phyloP scores from a whole-genome alignment of 2,888 invertebrate species.

The Erebia aethiops region DNA sequence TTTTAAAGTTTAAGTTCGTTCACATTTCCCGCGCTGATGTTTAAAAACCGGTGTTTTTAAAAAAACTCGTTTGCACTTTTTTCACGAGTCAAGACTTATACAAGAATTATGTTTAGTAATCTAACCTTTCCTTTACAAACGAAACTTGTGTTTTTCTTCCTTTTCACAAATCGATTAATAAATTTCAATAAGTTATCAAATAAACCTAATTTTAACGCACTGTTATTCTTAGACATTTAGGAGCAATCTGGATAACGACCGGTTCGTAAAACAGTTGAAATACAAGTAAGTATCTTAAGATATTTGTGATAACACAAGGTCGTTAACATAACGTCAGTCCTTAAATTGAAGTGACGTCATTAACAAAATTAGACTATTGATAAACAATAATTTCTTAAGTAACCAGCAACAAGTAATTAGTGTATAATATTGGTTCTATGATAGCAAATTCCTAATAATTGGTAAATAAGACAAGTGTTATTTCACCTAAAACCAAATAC shows the following conservation, averaged over 20 bases:
- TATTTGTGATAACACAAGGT: constrained; percentile 1
- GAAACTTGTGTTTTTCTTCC: not conserved
- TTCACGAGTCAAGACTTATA: no score
- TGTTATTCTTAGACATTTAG: constrained; percentile 1
- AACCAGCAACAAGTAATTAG: not conserved
- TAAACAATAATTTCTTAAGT: constrained; percentile 4
- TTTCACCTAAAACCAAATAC: no score
- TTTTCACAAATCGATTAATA: not conserved
- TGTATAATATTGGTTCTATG: not conserved
- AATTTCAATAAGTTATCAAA: not conserved
- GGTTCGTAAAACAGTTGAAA: not conserved
- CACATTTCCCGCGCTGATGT: no score
- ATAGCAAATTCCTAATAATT: not conserved
- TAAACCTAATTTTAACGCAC: not conserved
- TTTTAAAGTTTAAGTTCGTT: no score
- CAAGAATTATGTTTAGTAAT: no score
- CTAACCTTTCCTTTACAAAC: not conserved
- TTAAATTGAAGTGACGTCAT: constrained; percentile 2
- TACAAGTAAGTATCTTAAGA: not conserved
- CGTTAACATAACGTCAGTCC: constrained; percentile 1
- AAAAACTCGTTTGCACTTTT: no score
- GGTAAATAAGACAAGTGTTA: no score
- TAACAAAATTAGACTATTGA: not conserved
- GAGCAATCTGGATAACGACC: not conserved
- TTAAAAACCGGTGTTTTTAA: no score